Conservation (phyloP, 2,113 vertebrate genomes). For the Megaleporinus macrocephalus region DNA sequence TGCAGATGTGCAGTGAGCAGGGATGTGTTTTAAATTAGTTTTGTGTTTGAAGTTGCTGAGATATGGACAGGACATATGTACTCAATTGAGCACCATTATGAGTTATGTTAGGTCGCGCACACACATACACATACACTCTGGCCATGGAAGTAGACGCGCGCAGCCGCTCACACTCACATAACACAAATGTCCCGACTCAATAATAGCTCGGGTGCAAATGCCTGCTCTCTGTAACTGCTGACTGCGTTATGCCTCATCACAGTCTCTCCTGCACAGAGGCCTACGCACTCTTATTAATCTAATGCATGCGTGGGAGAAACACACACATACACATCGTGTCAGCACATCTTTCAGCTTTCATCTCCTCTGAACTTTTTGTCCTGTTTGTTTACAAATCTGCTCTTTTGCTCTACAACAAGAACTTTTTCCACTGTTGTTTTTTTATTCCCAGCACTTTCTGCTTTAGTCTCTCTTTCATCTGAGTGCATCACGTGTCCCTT, state of each 20-base stretch:
- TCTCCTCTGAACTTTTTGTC: slow-evolving; percentile 7
- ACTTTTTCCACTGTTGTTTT: slow-evolving; percentile 54
- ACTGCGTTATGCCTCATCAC: slow-evolving; percentile 40
- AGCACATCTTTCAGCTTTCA: slow-evolving; percentile 43
- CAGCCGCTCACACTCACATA: neutral
- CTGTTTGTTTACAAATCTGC: slow-evolving; percentile 55
- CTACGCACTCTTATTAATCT: slow-evolving; percentile 14
- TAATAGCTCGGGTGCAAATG: slow-evolving; percentile 25
- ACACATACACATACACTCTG: neutral
- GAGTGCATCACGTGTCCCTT: neutral
- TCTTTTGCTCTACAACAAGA: slow-evolving; percentile 32
- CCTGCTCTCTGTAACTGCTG: slow-evolving; percentile 29
- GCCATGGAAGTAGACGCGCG: slow-evolving; percentile 13
- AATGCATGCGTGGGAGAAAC: slow-evolving; percentile 12
- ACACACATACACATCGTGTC: slow-evolving; percentile 36
- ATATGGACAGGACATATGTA: slow-evolving; percentile 34
- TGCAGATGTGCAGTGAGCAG: neutral
- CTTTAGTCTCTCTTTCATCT: slow-evolving; percentile 21
- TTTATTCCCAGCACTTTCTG: slow-evolving; percentile 43
- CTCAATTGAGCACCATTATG: slow-evolving; percentile 36
- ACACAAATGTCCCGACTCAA: slow-evolving; percentile 30
- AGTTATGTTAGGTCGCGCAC: slow-evolving; percentile 43
- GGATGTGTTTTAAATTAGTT: slow-evolving; percentile 35
- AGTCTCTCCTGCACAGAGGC: slow-evolving; percentile 24
- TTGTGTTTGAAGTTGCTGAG: slow-evolving; percentile 39